Base-by-base conservation (phyloP, 2,797 vertebrate species). In the Melanotaenia maccullochi region DNA sequence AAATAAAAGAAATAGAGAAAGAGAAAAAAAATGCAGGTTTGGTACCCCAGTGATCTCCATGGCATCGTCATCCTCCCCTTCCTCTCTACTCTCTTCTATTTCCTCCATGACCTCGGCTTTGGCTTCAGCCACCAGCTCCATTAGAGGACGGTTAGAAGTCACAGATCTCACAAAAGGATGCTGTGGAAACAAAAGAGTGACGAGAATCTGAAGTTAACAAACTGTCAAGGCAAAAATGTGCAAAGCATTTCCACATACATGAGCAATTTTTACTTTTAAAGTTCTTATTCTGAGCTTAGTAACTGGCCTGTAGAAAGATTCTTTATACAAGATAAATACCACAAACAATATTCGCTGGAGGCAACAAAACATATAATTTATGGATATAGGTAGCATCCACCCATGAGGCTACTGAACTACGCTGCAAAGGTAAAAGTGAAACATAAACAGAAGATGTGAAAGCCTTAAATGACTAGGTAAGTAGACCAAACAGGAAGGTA, bases 91-190 rank as follows among this genome's bases (percentile, higher is more conserved):
- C 57, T 99, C 97, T 84, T 99, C 97, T 0, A 98, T 96, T 94
- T 98, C 98, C 90, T 99, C 98, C 96, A 97, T 96, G 87, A 99
- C 98, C 85, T 99, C 98, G 1, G 98, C 98, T 84, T 99, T 99
- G 64, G 97, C 97, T 90, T 99, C 98, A 0, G 98, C 98, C 85
- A 99, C 97, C 90, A 99, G 95, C 87, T 99, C 97, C 3, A 94
- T 83, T 74, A 99, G 88, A 0, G 97, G 96, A 57, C 95, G 95
- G 90, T 97, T 98, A 0, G 89, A 94, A 64, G 85, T 95, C 83
- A 96, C 87, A 0, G 93, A 92, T 71, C 83, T 96, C 81, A 98
- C 94, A 0, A 99, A 99, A 22, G 96, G 96, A 32, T 78, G 76
- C 76, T 78, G 87, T 22, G 58, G 76, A 81, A n/a, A 81, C 5